Evolutionary conservation across 2,888 invertebrate genomes (phyloP).

Genomic region (Cryptus viduatorius): DNA sequence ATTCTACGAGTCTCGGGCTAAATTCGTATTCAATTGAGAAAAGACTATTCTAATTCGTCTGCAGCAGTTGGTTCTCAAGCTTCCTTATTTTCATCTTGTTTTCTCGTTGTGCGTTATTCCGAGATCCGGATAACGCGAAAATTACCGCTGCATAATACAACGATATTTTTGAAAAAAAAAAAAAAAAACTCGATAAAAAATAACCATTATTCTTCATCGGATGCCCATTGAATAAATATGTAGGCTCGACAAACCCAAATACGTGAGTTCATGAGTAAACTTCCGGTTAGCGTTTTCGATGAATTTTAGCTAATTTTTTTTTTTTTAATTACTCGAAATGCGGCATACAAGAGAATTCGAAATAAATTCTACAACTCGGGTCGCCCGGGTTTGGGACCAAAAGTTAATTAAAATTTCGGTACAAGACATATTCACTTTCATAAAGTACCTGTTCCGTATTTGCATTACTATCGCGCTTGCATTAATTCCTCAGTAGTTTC

Average conservation of each 20-base stretch:
- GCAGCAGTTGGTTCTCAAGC: background rate
- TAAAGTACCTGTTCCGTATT: background rate
- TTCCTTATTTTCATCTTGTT: background rate
- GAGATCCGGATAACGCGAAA: no score
- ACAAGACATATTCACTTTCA: background rate
- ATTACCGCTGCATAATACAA: no score
- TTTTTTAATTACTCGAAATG: background rate
- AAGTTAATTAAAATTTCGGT: background rate
- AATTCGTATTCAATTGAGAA: conserved; percentile 13
- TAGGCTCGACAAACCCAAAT: no score
- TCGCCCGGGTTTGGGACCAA: background rate
- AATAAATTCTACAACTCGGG: background rate
- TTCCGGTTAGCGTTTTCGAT: background rate
- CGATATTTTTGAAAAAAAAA: no score
- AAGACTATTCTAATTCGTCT: background rate
- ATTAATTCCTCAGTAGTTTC: no score
- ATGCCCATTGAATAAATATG: no score
- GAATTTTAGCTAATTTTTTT: background rate
- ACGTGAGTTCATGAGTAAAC: no score
- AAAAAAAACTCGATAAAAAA: no score
- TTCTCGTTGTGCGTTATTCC: background rate
- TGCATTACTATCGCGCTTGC: background rate
- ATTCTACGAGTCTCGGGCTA: background rate
- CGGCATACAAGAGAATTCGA: background rate
- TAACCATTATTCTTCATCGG: no score